Conservation (phyloP, 2,888 invertebrate genomes). For the Boloria selene region DNA sequence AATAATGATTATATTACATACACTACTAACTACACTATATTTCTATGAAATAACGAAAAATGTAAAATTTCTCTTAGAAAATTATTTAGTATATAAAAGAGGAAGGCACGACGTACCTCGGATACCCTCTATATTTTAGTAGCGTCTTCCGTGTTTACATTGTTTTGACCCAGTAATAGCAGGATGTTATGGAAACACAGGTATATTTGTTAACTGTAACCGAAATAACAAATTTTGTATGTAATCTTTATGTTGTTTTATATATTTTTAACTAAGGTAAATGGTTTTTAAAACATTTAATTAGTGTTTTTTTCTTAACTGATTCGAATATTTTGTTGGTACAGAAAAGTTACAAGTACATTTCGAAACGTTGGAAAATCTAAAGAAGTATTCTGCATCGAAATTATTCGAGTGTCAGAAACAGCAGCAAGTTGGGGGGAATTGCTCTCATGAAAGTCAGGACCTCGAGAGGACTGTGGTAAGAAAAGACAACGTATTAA, state of each 20-base stretch:
- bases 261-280: background rate
- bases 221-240: background rate
- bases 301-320: background rate
- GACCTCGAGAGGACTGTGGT: conserved; percentile 77
- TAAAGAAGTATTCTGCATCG: conserved; percentile 77
- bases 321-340: background rate
- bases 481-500: too few species aligned
- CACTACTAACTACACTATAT: background rate
- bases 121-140: conserved; percentile 56
- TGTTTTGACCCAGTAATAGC: conserved; percentile 46
- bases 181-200: conserved; percentile 50
- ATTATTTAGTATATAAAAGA: background rate
- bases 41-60: background rate
- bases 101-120: background rate
- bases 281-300: background rate
- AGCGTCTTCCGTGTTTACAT: conserved; percentile 58
- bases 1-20: background rate
- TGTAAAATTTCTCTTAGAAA: background rate
- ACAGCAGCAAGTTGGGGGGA: conserved; percentile 76
- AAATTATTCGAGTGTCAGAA: conserved; percentile 77
- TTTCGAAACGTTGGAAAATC: conserved; percentile 75
- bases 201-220: conserved; percentile 34
- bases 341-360: conserved; percentile 77
- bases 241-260: background rate
- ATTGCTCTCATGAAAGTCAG: conserved; percentile 78